A percentile compares a stretch with the other conserved stretches of the same genome.
phyloP scores from a whole-genome alignment of 1,140 invertebrate genomes.

The Pissodes strobi region DNA sequence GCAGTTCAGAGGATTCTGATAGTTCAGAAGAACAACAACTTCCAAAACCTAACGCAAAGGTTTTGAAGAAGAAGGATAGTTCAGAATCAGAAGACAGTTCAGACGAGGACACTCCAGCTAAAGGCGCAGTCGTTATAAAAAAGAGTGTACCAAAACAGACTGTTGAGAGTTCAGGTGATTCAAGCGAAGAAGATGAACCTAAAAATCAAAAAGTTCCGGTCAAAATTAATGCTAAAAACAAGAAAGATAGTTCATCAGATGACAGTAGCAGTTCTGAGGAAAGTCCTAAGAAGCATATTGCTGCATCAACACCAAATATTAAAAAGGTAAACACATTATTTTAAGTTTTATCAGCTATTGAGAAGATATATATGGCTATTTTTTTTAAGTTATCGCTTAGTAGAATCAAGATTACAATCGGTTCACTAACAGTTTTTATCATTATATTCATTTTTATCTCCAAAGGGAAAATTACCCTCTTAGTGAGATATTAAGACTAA shows the following conservation, averaged over 20 bases:
- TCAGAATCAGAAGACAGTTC: slow-evolving; percentile 26
- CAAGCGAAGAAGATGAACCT: no score
- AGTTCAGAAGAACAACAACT: slow-evolving; percentile 29
- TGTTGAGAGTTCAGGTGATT: not conserved
- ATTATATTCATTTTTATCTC: no score
- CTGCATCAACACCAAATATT: no score
- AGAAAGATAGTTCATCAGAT: not conserved
- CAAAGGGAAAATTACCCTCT: no score
- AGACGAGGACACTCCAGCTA: slow-evolving; percentile 32
- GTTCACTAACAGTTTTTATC: no score
- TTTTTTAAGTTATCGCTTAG: no score
- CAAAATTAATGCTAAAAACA: not conserved
- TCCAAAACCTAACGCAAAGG: slow-evolving; percentile 3
- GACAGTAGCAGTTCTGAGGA: slow-evolving; percentile 17
- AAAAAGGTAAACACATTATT: no score
- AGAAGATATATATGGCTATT: no score
- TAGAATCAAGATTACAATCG: no score
- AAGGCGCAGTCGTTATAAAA: not conserved
- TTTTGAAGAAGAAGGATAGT: slow-evolving; percentile 38
- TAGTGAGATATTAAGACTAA: no score
- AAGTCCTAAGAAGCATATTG: not conserved
- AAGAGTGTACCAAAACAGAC: not conserved
- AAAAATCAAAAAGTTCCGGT: no score
- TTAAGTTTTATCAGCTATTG: no score
- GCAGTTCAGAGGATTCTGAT: slow-evolving; percentile 38